phyloP scores from a whole-genome alignment of 2,797 vertebrate species.

The Sebastolobus altivelis region DNA sequence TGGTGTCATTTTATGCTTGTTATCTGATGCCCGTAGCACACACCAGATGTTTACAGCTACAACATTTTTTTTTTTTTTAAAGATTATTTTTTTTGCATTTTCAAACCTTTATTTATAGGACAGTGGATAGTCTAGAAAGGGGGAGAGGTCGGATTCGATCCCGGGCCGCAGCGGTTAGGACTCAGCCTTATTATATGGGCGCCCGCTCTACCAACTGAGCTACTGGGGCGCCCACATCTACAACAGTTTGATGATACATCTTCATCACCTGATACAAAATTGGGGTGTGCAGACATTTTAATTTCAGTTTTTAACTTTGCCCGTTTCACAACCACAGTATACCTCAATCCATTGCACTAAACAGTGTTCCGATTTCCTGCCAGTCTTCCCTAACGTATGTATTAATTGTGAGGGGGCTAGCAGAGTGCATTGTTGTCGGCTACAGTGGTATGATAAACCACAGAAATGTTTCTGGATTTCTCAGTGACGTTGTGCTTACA shows the following conservation, averaged over 20 bases:
- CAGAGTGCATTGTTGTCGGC: neutral
- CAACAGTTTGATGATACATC: neutral
- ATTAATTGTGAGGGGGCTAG: neutral
- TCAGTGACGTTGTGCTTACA: neutral
- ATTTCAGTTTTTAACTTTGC: neutral
- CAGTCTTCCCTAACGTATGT: neutral
- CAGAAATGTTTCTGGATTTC: neutral
- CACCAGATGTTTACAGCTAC: neutral
- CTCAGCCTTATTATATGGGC: too few relatives aligned
- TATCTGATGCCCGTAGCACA: neutral
- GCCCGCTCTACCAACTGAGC: too few relatives aligned
- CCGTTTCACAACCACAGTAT: neutral
- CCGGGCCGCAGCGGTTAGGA: too few relatives aligned
- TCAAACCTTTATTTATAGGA: too few relatives aligned
- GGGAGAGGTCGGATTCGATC: too few relatives aligned
- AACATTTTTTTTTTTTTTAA: neutral
- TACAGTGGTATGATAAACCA: neutral
- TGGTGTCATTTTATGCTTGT: neutral
- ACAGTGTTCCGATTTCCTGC: neutral
- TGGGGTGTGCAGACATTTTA: neutral
- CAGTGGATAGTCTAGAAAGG: too few relatives aligned
- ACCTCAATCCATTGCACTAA: neutral
- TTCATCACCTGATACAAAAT: neutral
- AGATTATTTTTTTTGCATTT: too few relatives aligned
- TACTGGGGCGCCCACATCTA: neutral